Conservation (phyloP, 2,888 invertebrate genomes). For the Ellobium chinense region DNA sequence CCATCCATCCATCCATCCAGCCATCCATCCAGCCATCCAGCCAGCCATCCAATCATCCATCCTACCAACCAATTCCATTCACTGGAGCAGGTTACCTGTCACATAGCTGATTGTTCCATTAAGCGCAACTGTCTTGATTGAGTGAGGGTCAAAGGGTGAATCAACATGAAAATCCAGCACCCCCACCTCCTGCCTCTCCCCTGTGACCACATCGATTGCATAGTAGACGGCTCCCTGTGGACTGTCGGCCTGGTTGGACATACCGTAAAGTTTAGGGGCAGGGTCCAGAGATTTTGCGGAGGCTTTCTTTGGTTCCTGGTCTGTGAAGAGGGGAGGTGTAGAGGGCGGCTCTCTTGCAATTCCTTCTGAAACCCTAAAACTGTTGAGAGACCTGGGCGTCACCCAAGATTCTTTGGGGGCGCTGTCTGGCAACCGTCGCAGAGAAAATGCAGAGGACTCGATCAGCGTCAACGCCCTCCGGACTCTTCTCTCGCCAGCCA, state of each 20-base stretch:
- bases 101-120: not conserved
- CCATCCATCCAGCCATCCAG: too few relatives aligned
- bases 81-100: conserved; percentile 2
- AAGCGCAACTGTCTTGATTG: not conserved
- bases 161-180: conserved; percentile 55
- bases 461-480: not conserved
- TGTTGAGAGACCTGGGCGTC: not conserved
- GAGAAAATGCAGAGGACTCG: too few relatives aligned
- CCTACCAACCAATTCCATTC: too few relatives aligned
- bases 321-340: not conserved
- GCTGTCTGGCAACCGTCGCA: not conserved
- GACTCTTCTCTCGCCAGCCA: not conserved
- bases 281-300: not conserved
- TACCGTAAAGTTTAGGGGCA: conserved; percentile 49
- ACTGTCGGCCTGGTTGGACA: conserved; percentile 56
- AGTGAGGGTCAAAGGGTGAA: not conserved
- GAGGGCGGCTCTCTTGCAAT: not conserved
- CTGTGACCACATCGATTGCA: conserved; percentile 50
- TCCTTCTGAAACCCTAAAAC: not conserved
- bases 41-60: too few relatives aligned
- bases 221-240: conserved; percentile 50
- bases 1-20: too few relatives aligned
- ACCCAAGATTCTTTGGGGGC: not conserved
- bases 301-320: not conserved
- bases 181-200: conserved; percentile 45